Base-by-base conservation (phyloP, 2,888 invertebrate species). In the Synergus itoensis region DNA sequence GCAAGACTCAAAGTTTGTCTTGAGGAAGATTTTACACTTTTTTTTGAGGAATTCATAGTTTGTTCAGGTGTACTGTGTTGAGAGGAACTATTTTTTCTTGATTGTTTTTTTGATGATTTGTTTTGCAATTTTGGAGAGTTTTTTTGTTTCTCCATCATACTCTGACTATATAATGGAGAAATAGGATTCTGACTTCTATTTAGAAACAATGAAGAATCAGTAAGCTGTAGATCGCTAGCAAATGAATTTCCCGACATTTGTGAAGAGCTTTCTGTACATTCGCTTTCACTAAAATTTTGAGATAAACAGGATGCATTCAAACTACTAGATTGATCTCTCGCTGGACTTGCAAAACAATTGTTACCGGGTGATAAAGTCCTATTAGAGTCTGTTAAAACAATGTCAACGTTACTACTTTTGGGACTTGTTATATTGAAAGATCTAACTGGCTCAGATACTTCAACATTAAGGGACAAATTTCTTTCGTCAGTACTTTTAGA, bases 1-100 rank as follows among this genome's bases (percentile, higher is more conserved):
- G 84, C 87, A 21, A 90, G 84, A 76, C 86, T 86, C 0, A 85
- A 7, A 77, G 41, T 87, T 60, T 81, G 85, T 77, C 84, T 86
- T 12, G 82, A 80, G 16, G 82, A 79, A 40, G 48, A 63, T 80
- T 85, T 88, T 5, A 76, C 81, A 76, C 67, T 81, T 81, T 84
- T 88, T 65, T 85, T 80, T 14, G 82, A 77, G 76, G 81, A 84
- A 75, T 81, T 83, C 62, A 77, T 21, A 14, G 28, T 80, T 78
- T 79, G 81, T 76, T 84, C 81, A 18, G 85, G 79, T 53, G 82
- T 81, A 77, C 77, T 78, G 48, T 65, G 76, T 14, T 64, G 77
- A 21, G 63, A 62, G 63, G 62, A 80, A 57, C 73, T 80, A 67
- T 76, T 80, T 9, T 78, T 41, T 79, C 76, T 79, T 48, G 41